phyloP scores from a whole-genome alignment of 1,140 invertebrate species.

The Probaryconus sp. region DNA sequence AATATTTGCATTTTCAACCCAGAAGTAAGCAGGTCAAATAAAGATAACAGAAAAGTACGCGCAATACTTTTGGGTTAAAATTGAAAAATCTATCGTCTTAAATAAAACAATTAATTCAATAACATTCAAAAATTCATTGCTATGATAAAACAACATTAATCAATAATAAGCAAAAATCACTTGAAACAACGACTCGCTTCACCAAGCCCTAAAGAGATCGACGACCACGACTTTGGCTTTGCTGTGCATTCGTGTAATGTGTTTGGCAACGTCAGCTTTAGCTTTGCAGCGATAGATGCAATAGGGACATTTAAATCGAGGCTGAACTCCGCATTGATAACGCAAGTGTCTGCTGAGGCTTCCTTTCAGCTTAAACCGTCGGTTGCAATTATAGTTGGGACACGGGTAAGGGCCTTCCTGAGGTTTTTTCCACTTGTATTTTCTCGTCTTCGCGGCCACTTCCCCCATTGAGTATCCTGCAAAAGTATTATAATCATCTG shows the following conservation, averaged over 20 bases:
- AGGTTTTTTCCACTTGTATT: conserved; percentile 21
- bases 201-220: conserved; percentile 39
- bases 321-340: conserved; percentile 73
- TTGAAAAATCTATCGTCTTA: too few relatives aligned
- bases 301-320: conserved; percentile 62
- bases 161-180: too few relatives aligned
- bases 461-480: conserved; percentile 21
- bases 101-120: too few relatives aligned
- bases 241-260: conserved; percentile 47
- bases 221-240: conserved; percentile 33
- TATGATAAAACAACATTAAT: too few relatives aligned
- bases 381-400: conserved; percentile 66
- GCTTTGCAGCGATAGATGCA: conserved; percentile 45
- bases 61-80: too few relatives aligned
- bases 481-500: conserved; percentile 24
- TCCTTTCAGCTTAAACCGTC: conserved; percentile 72
- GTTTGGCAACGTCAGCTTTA: conserved; percentile 44
- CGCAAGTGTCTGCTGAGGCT: conserved; percentile 67
- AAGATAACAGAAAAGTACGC: too few relatives aligned
- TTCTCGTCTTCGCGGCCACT: background rate
- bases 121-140: too few relatives aligned
- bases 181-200: conserved; percentile 4
- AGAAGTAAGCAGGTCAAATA: too few relatives aligned
- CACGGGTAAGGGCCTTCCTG: conserved; percentile 23
- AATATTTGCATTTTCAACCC: too few relatives aligned